A percentile compares a stretch with the other conserved stretches of the same genome.
Conservation (phyloP, 2,888 invertebrate species). For the Gastracanthus pulcherrimus region DNA sequence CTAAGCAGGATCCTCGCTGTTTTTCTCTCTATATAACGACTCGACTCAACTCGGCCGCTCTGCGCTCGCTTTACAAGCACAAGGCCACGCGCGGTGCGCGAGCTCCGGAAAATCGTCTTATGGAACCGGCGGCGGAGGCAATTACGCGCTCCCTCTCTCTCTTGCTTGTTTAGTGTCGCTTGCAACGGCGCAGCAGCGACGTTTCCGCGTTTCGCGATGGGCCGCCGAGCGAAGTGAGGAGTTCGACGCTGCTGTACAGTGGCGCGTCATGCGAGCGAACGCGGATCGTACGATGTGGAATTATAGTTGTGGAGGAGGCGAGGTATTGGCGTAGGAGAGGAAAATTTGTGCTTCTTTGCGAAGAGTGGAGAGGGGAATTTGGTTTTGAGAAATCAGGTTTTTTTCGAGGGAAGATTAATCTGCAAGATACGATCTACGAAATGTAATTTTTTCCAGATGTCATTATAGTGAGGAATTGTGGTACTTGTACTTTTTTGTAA, state of each 20-base stretch:
- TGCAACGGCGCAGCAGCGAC: not conserved
- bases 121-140: conserved; percentile 28
- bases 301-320: not conserved
- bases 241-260: too few species aligned
- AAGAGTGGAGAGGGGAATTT: too few species aligned
- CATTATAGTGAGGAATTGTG: too few species aligned
- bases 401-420: too few species aligned
- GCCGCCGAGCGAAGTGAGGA: not conserved
- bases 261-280: not conserved
- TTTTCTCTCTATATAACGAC: not conserved
- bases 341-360: not conserved
- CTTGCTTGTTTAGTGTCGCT: not conserved
- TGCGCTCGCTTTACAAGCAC: not conserved
- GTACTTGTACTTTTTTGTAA: too few species aligned
- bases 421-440: too few species aligned
- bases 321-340: not conserved
- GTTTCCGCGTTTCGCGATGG: conserved; percentile 16
- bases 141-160: conserved; percentile 5
- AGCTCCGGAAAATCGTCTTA: conserved; percentile 36
- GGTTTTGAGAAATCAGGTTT: too few species aligned
- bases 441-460: too few species aligned
- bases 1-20: not conserved
- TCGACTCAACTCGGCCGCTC: too few species aligned
- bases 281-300: not conserved
- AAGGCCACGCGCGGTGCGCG: not conserved